Evolutionary conservation across 2,888 invertebrate genomes (phyloP).

Genomic region (Cheilosia urbana): DNA sequence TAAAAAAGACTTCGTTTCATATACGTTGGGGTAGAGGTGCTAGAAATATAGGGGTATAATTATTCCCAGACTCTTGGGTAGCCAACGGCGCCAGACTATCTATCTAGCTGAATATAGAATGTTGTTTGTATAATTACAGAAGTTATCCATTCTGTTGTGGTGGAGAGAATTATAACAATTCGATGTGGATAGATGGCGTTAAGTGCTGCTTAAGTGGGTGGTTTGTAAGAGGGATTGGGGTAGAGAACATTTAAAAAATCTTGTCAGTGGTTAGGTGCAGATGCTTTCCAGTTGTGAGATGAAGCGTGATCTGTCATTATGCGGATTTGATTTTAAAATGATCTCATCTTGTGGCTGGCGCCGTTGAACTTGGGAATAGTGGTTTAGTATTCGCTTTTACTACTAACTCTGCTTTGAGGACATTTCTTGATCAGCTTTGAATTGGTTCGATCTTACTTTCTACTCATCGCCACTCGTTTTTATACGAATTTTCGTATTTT

Average conservation of each 20-base stretch:
- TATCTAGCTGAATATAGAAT: constrained; percentile 27
- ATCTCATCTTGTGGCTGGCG: too few relatives aligned
- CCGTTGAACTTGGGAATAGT: too few relatives aligned
- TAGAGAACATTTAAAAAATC: background rate
- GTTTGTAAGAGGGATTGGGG: background rate
- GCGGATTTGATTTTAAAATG: too few relatives aligned
- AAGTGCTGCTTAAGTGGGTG: background rate
- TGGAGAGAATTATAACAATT: constrained; percentile 1
- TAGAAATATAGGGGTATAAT: constrained; percentile 20
- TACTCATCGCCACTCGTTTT: too few relatives aligned
- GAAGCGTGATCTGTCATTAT: too few relatives aligned
- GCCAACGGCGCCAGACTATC: constrained; percentile 38
- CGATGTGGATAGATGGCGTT: constrained; percentile 1
- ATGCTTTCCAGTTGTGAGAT: too few relatives aligned
- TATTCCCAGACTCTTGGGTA: constrained; percentile 17
- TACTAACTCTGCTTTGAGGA: too few relatives aligned
- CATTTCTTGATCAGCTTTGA: too few relatives aligned
- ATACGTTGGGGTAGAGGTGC: constrained; percentile 5
- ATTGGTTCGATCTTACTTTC: too few relatives aligned
- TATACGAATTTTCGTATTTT: too few relatives aligned
- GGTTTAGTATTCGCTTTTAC: too few relatives aligned
- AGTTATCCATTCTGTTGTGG: background rate
- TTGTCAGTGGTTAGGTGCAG: too few relatives aligned
- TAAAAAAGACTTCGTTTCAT: background rate
- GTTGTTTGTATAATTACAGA: constrained; percentile 25